Evolutionary conservation across 2,888 invertebrate genomes (phyloP).

Genomic region (Phengaris arion): DNA sequence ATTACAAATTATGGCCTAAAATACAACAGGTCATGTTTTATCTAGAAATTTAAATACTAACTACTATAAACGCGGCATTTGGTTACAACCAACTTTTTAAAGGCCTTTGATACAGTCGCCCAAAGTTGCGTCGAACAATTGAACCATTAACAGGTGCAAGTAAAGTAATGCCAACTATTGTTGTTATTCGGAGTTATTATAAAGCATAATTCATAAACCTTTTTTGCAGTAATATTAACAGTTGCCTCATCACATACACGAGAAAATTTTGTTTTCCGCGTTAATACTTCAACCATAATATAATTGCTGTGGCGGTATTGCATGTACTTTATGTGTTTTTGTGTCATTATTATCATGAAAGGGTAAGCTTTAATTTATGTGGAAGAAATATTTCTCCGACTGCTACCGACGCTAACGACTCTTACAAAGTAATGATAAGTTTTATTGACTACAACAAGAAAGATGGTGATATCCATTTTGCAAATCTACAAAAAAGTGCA

Average conservation of each 20-base stretch:
- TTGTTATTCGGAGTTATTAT: background rate
- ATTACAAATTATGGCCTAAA: background rate
- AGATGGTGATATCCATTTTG: background rate
- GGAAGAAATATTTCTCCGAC: background rate
- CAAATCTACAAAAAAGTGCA: background rate
- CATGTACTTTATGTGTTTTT: slow-evolving; percentile 24
- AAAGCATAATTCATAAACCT: background rate
- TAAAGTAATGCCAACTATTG: background rate
- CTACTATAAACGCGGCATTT: background rate
- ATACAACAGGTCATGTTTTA: background rate
- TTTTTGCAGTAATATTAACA: background rate
- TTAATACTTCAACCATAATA: slow-evolving; percentile 21
- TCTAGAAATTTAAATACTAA: background rate
- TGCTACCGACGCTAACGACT: background rate
- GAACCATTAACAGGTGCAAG: background rate
- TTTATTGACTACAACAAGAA: background rate
- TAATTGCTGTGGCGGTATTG: slow-evolving; percentile 10
- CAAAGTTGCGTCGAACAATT: background rate
- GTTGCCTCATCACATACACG: slow-evolving; percentile 39
- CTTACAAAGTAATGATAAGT: background rate
- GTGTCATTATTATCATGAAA: slow-evolving; percentile 16
- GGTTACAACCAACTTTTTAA: background rate
- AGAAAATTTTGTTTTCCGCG: slow-evolving; percentile 26
- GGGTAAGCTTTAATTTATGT: slow-evolving; percentile 14
- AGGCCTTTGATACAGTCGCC: background rate